phyloP scores from a whole-genome alignment of 2,797 vertebrate species.

The Bovichtus diacanthus region DNA sequence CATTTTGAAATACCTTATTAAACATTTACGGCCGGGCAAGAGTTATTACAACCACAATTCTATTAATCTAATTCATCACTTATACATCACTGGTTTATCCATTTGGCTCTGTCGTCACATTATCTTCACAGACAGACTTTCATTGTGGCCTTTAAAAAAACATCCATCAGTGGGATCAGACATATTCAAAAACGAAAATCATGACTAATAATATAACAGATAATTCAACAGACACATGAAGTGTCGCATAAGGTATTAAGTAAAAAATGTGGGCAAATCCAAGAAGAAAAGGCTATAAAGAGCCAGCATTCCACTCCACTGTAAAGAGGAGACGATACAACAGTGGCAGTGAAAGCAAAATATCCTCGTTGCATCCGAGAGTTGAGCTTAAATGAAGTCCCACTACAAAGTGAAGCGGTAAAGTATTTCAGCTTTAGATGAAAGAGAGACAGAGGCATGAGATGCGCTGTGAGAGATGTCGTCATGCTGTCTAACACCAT shows the following conservation, averaged over 20 bases:
- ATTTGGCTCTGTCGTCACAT: conserved; percentile 35
- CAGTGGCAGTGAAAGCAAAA: conserved; percentile 34
- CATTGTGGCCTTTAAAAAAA: conserved; percentile 29
- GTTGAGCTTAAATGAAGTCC: conserved; percentile 84
- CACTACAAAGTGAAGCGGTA: conserved; percentile 85
- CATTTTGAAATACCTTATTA: conserved; percentile 61
- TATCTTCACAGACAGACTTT: conserved; percentile 35
- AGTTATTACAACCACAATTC: conserved; percentile 53
- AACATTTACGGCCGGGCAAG: conserved; percentile 59
- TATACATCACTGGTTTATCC: conserved; percentile 35
- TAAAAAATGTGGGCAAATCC: conserved; percentile 29
- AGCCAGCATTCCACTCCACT: conserved; percentile 29
- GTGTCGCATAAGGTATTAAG: not conserved
- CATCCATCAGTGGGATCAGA: conserved; percentile 2
- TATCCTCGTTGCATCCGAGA: conserved; percentile 77
- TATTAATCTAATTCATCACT: conserved; percentile 54
- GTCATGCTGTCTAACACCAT: conserved; percentile 69
- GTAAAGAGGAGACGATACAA: conserved; percentile 37
- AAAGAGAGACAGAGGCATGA: conserved; percentile 76
- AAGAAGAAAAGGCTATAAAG: conserved; percentile 32
- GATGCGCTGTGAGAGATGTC: conserved; percentile 45
- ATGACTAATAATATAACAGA: not conserved
- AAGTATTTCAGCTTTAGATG: conserved; percentile 83
- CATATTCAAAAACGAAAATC: not conserved
- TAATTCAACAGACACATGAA: conserved; percentile 12